Evolutionary conservation across 2,797 vertebrate species (phyloP).

Genomic region (Anguilla pacifica): DNA sequence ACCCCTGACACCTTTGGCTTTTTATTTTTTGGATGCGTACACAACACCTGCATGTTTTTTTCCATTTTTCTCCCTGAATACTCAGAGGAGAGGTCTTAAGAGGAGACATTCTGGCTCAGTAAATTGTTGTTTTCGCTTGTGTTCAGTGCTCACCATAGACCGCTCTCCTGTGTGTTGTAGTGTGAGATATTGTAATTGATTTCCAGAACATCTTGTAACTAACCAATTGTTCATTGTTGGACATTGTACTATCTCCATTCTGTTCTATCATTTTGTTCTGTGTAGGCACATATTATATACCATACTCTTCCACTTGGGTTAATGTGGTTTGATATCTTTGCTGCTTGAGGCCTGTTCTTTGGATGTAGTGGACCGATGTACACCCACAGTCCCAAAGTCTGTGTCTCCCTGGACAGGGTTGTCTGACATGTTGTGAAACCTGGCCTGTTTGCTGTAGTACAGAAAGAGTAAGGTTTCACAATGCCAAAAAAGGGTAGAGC

Average conservation of each 20-base stretch:
- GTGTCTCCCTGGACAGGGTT: not conserved
- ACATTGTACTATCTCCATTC: not conserved
- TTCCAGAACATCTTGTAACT: not conserved
- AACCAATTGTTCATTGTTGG: conserved; percentile 16
- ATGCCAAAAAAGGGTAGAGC: not conserved
- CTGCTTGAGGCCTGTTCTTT: conserved; percentile 19
- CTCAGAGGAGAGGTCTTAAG: not conserved
- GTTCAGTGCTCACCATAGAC: not conserved
- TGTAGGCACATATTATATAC: not conserved
- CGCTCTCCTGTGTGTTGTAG: not conserved
- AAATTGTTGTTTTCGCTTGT: not conserved
- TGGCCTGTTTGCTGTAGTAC: not conserved
- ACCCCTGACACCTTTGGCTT: not conserved
- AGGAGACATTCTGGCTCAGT: not conserved
- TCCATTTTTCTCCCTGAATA: not conserved
- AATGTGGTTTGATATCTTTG: not conserved
- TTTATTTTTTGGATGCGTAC: not conserved
- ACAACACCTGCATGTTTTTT: not conserved
- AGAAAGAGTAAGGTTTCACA: not conserved
- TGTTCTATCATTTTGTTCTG: not conserved
- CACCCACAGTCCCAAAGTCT: too few species aligned
- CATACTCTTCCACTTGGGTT: not conserved
- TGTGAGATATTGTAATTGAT: not conserved
- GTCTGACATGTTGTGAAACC: not conserved
- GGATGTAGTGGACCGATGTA: not conserved